These are phyloP conservation scores for Gopherus flavomarginatus DNA, from an alignment of 2,113 vertebrate species.

Conservation along the genomic window DNA sequence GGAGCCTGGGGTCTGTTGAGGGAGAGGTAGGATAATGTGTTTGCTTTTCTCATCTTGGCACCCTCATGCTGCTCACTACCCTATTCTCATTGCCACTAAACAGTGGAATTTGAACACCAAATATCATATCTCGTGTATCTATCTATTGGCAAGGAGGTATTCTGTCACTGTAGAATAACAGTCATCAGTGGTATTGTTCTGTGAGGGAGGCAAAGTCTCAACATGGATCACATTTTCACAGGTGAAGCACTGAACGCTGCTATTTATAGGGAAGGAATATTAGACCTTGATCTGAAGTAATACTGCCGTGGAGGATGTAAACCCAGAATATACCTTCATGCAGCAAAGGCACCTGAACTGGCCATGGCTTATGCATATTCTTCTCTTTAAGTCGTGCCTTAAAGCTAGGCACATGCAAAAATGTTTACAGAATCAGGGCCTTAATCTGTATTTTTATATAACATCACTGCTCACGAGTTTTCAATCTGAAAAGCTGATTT, in stretches of 20 bases:
- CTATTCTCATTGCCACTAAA: background rate
- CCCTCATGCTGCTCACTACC: background rate
- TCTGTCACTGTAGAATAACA: constrained; percentile 12
- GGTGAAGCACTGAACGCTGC: constrained; percentile 7
- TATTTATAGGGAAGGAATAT: background rate
- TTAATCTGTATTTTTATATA: background rate
- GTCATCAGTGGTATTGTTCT: constrained; percentile 30
- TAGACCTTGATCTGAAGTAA: background rate
- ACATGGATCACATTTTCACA: constrained; percentile 8
- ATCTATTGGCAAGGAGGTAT: constrained; percentile 31
- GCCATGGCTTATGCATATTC: background rate
- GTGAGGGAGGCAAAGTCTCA: constrained; percentile 11
- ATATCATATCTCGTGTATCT: constrained; percentile 13
- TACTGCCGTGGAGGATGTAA: background rate
- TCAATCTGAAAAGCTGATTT: constrained; percentile 20
- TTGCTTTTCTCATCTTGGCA: background rate
- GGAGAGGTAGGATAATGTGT: background rate
- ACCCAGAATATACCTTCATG: background rate
- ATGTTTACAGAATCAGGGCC: background rate
- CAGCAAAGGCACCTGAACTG: background rate
- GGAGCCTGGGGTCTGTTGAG: background rate
- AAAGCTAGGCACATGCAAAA: background rate
- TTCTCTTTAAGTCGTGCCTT: background rate
- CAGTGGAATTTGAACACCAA: background rate
- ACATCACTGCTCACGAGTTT: background rate